These are phyloP conservation scores for Lamellibrachia satsuma DNA, from an alignment of 2,888 invertebrate genomes.

Conservation along the genomic window DNA sequence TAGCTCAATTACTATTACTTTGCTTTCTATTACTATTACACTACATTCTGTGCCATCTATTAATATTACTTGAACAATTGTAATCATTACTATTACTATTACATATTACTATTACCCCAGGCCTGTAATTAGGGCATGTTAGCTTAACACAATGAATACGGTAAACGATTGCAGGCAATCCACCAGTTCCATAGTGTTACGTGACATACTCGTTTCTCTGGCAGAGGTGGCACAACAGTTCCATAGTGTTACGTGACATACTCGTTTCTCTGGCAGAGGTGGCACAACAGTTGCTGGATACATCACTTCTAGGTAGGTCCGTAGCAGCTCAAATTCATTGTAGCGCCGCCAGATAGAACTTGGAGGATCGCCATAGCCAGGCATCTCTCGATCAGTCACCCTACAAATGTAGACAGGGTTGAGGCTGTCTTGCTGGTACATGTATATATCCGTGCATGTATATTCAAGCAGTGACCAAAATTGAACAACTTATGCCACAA, in stretches of 20 bases:
- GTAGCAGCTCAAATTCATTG: conserved; percentile 84
- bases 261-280: conserved; percentile 81
- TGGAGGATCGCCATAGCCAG: conserved; percentile 58
- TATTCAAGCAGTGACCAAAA: neutral
- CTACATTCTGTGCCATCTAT: no score
- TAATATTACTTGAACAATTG: no score
- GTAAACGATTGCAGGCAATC: neutral
- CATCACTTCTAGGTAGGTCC: conserved; percentile 79
- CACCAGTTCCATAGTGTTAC: neutral
- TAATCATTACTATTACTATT: no score
- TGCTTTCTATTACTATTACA: no score
- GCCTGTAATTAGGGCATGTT: no score
- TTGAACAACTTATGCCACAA: neutral
- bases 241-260: conserved; percentile 38
- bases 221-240: conserved; percentile 81
- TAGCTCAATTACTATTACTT: no score
- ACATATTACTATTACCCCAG: no score
- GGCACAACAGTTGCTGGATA: conserved; percentile 85
- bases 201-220: conserved; percentile 74
- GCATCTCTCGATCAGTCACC: conserved; percentile 59
- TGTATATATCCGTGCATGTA: neutral
- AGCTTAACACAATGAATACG: no score
- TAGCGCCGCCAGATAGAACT: conserved; percentile 73
- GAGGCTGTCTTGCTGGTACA: neutral
- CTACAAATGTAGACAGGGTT: conserved; percentile 40